Conservation (phyloP, 2,113 vertebrate genomes). For the Siphamia tubifer region DNA sequence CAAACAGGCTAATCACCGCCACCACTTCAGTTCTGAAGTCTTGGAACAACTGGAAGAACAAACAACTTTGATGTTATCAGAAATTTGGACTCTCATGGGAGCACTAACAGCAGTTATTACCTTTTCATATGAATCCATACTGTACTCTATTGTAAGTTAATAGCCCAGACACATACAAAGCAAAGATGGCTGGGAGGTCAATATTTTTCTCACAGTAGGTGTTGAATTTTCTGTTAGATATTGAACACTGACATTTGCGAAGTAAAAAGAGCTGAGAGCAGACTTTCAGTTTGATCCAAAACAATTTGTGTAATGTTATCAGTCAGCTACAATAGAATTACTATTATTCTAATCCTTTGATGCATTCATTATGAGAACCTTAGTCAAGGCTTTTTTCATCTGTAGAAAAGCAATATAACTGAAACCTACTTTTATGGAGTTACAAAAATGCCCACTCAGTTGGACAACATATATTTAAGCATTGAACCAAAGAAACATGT, state of each 20-base stretch:
- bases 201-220: constrained; percentile 30
- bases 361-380: too few relatives aligned
- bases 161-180: constrained; percentile 5
- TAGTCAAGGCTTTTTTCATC: too few relatives aligned
- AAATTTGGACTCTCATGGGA: constrained; percentile 10
- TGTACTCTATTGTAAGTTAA: background rate
- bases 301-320: background rate
- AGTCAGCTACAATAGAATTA: too few relatives aligned
- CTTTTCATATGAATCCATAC: constrained; percentile 19
- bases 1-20: background rate
- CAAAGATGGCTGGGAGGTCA: constrained; percentile 3
- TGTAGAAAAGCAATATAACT: too few relatives aligned
- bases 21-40: background rate
- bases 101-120: constrained; percentile 4
- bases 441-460: too few relatives aligned
- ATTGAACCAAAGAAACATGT: too few relatives aligned
- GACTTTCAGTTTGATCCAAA: background rate
- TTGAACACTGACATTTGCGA: too few relatives aligned
- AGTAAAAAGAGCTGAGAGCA: constrained; percentile 10
- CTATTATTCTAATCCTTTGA: too few relatives aligned
- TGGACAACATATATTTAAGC: too few relatives aligned
- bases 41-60: too few relatives aligned
- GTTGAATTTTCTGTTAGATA: constrained; percentile 24
- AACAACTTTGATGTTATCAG: background rate
- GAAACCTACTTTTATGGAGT: too few relatives aligned